Base-by-base conservation (phyloP, 2,113 vertebrate species). In the Myxocyprinus asiaticus region DNA sequence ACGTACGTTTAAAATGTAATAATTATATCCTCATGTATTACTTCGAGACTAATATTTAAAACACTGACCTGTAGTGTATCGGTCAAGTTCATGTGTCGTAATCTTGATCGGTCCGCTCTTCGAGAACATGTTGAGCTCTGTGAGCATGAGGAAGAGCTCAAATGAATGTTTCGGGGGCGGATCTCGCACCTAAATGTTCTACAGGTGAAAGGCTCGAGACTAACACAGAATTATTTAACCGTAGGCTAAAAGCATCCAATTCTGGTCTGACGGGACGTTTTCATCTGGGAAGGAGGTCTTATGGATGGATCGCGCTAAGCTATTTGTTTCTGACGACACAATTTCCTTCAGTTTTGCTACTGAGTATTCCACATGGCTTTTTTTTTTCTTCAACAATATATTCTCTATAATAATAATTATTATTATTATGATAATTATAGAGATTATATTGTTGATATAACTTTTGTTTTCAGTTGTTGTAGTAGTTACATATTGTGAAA, bases 41-140 rank as follows among this genome's bases (percentile, higher is more conserved):
- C 1, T 33, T 33, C 22, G 22, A 33, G 22, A 33, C 22, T 55
- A 12, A 14, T 12, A 4, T 5, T 3, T 55, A 55, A 33, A 55
- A 76, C 15, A 77, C 93, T 91, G 79, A 94, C 91, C 91, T 92
- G 88, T 79, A 3, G 22, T 33, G 86, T 86, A 88, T 71, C 58
- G 83, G 72, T 81, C 85, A 85, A 83, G 83, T 85, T 90, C 90
- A 92, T 91, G 86, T 90, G 84, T 87, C 79, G 85, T 84, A 79
- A 77, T 77, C 87, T 83, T 83, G 85, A 85, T 43, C 86, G 77
- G 87, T 86, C 89, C 87, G 88, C 89, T 2, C 83, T 79, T 77
- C 61, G 78, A 67, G 64, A 76, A 76, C 86, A 90, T 88, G 88
- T 66, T 86, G 42, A 85, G 68, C 84, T 22, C 55, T 80, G 82